Percentiles rank a stretch among this genome's conserved stretches.
phyloP scores from a whole-genome alignment of 2,888 invertebrate species.

The Phaonia tiefii region DNA sequence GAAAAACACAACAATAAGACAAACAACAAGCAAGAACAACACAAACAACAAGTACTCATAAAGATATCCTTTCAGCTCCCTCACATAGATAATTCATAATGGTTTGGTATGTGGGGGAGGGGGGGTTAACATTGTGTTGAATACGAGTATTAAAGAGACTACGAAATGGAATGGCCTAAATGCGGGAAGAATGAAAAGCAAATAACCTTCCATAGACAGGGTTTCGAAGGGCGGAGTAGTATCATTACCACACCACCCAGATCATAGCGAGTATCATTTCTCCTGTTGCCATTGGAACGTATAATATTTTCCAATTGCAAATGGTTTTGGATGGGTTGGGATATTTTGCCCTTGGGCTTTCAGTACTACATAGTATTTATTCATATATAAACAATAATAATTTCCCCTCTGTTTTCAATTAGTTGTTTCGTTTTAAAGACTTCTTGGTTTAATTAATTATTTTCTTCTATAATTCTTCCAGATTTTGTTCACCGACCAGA shows the following conservation, averaged over 20 bases:
- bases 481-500: neutral
- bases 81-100: neutral
- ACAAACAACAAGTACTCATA: slow-evolving; percentile 19
- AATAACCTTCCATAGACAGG: neutral
- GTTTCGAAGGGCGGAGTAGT: slow-evolving; percentile 1
- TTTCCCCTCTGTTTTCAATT: neutral
- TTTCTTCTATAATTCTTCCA: too few relatives aligned
- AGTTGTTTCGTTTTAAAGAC: neutral
- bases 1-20: slow-evolving; percentile 10
- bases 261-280: neutral
- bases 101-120: neutral
- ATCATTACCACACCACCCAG: neutral
- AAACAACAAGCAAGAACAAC: slow-evolving; percentile 20
- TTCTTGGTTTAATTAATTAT: too few relatives aligned
- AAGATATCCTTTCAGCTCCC: neutral
- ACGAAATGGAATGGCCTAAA: neutral
- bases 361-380: too few relatives aligned
- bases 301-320: neutral
- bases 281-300: neutral
- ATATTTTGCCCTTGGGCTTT: too few relatives aligned
- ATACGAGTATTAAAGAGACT: slow-evolving; percentile 16
- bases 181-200: neutral
- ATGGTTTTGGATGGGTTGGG: too few relatives aligned
- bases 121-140: slow-evolving; percentile 6
- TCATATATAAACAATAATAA: neutral